Base-by-base conservation (phyloP, 1,140 invertebrate genomes). In the Zaprionus camerounensis region DNA sequence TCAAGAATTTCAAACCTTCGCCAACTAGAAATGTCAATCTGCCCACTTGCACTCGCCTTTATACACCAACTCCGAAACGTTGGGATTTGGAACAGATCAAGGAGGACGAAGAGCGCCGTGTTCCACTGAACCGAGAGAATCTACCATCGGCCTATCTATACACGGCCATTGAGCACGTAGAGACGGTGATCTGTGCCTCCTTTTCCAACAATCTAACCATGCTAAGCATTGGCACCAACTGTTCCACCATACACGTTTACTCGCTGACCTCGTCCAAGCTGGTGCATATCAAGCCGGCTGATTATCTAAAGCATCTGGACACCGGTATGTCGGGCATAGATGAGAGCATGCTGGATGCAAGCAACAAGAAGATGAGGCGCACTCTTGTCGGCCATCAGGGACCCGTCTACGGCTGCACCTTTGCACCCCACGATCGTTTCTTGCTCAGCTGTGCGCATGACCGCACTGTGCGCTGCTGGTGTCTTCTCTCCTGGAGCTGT, bases 401-500 rank as follows among this genome's bases (percentile, higher is more conserved):
- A 13, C 7, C 81, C 0, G 71, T 87, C 0, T 76, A 73, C 5
- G 57, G 68, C 1, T 62, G 75, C 12, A 20, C 36, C 9, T 87
- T 87, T 41, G 57, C 76, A 0, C 71, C 81, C 0, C 31, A 88
- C 1, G 84, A 88, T 56, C 74, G 68, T 1, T 78, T 69, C 15
- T 4, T 87, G n/a, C 28, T 87, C 3, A 84, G 51, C 49, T 81
- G 74, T 15, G 83, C 84, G 0, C 56, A 78, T 53, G 84, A 87
- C 15, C 56, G 28, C n/a, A 76, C 49, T 20, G 62, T 81, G 13
- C 84, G 84, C 0, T 46, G 80, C 11, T 87, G 84, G 84, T 84
- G 81, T 12, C 49, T 87, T 15, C n/a, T 76, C 13, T 73, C 81
- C 34, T 87, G 84, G 84, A 58, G 20, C 34, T 88, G 84, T 34